A percentile compares a stretch with the other conserved stretches of the same genome.
Evolutionary conservation across 2,888 invertebrate genomes (phyloP).

Genomic region (Enoplolaimus lenunculus): DNA sequence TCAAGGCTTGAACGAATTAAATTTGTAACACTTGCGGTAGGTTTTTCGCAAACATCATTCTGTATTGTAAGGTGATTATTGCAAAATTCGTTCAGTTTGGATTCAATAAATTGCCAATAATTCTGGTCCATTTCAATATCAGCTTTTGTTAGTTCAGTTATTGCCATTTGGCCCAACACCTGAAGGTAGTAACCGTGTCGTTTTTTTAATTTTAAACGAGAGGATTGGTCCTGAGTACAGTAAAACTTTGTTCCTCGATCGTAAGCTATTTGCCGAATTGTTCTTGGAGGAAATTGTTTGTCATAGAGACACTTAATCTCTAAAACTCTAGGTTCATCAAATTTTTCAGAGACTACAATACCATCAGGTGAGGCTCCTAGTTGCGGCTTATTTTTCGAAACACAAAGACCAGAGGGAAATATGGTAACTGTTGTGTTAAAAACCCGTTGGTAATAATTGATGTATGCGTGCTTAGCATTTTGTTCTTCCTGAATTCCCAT

Average conservation of each 20-base stretch:
- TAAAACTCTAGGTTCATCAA: background rate
- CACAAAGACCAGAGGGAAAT: background rate
- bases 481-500: slow-evolving; percentile 1
- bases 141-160: background rate
- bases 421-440: background rate
- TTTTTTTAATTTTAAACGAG: background rate
- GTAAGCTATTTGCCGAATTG: background rate
- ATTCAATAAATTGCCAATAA: too few relatives aligned
- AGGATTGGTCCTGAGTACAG: background rate
- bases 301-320: slow-evolving; percentile 9
- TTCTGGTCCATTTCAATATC: background rate
- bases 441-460: background rate
- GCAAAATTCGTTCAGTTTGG: too few relatives aligned
- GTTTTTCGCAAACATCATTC: too few relatives aligned
- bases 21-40: too few relatives aligned
- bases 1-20: too few relatives aligned
- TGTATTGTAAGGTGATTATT: too few relatives aligned
- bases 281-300: background rate
- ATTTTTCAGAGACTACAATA: background rate
- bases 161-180: slow-evolving; percentile 2
- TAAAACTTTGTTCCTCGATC: too few relatives aligned
- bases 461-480: slow-evolving; percentile 7
- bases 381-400: background rate
- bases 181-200: background rate
- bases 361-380: slow-evolving; percentile 1